Evolutionary conservation across 1,140 invertebrate species (phyloP).

Genomic region (Thaumatotibia leucotreta): DNA sequence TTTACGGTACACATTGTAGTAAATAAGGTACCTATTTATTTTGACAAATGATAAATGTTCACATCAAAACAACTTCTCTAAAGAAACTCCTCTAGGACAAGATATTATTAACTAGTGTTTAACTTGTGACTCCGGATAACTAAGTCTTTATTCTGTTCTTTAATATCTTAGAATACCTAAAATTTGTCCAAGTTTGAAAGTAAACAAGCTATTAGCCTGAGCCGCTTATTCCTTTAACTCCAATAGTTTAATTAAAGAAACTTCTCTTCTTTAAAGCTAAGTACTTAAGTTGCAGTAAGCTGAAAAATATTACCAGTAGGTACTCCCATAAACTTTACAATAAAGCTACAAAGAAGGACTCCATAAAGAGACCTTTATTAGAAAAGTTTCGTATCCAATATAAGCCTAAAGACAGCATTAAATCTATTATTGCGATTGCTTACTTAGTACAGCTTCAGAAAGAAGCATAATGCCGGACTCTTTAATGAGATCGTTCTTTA

Average conservation of each 20-base stretch:
- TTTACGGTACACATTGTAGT: no score
- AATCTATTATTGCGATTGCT: neutral
- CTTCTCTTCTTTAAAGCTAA: neutral
- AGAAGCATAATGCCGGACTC: neutral
- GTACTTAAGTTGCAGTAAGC: slow-evolving; percentile 1
- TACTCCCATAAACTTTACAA: slow-evolving; percentile 4
- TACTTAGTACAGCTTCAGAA: neutral
- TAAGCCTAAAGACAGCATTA: slow-evolving; percentile 10
- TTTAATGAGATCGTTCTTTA: no score
- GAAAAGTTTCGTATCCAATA: slow-evolving; percentile 7
- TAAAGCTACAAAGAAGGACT: slow-evolving; percentile 2
- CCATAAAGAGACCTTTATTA: slow-evolving; percentile 6
- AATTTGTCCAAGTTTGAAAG: neutral
- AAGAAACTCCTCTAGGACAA: no score
- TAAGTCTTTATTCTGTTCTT: no score
- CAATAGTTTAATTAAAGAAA: neutral
- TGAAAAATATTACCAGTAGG: slow-evolving; percentile 3
- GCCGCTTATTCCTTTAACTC: neutral
- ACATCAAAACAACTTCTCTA: no score
- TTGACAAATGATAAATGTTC: no score
- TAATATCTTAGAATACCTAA: neutral
- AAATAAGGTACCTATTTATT: no score
- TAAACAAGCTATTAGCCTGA: neutral
- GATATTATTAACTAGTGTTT: no score
- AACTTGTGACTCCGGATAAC: no score